phyloP scores from a whole-genome alignment of 2,888 invertebrate genomes.

The Parnassius glacialis region DNA sequence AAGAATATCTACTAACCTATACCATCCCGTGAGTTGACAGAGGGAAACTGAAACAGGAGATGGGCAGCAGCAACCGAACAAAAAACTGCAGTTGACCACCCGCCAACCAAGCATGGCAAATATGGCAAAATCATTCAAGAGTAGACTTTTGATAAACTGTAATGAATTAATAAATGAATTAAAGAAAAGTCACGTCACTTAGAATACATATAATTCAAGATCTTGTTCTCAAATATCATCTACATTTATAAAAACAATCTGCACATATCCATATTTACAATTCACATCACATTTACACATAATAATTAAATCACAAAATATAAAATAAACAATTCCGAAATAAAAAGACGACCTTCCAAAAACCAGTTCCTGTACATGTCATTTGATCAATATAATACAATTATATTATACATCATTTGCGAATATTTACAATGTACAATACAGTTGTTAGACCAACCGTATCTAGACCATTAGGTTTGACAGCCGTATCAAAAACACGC shows the following conservation, averaged over 20 bases:
- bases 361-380: constrained; percentile 40
- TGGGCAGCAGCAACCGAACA: too few relatives aligned
- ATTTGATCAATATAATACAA: constrained; percentile 37
- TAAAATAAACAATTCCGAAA: constrained; percentile 50
- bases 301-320: constrained; percentile 41
- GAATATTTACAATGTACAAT: constrained; percentile 42
- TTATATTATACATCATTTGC: constrained; percentile 27
- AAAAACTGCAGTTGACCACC: too few relatives aligned
- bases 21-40: too few relatives aligned
- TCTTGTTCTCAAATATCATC: constrained; percentile 68
- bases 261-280: constrained; percentile 64
- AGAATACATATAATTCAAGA: constrained; percentile 70
- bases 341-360: constrained; percentile 45
- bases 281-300: constrained; percentile 57
- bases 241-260: constrained; percentile 57
- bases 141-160: too few relatives aligned
- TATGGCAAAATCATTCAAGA: too few relatives aligned
- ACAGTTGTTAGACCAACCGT: constrained; percentile 20
- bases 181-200: constrained; percentile 32
- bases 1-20: too few relatives aligned
- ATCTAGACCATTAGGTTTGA: background rate
- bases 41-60: too few relatives aligned
- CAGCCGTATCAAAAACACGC: constrained; percentile 16
- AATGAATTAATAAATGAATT: background rate
- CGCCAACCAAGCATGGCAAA: too few relatives aligned